A percentile compares a stretch with the other conserved stretches of the same genome.
Conservation (phyloP, 1,140 invertebrate genomes). For the Nylanderia fulva region DNA sequence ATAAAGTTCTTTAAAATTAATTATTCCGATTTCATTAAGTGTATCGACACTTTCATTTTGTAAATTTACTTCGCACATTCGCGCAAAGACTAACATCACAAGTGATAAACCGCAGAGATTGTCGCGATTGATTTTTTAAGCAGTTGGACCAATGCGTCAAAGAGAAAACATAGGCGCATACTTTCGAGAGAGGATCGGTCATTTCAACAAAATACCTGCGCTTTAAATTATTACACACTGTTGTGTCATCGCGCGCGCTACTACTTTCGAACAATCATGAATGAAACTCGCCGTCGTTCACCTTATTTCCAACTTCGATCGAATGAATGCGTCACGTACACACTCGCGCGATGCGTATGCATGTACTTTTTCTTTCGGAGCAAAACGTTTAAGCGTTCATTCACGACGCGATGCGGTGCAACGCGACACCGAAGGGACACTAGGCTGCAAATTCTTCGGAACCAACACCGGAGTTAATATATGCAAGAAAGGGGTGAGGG, state of each 20-base stretch:
- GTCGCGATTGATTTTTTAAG: constrained; percentile 2
- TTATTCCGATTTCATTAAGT: not conserved
- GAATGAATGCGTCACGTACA: not conserved
- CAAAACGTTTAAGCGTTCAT: not conserved
- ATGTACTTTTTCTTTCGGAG: not conserved
- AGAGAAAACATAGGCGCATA: not conserved
- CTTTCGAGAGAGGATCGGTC: not conserved
- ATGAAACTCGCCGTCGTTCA: constrained; percentile 23
- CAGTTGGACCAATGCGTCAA: not conserved
- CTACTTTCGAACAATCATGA: constrained; percentile 2
- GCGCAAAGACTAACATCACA: not conserved
- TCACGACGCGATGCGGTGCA: not conserved
- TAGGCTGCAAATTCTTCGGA: not conserved
- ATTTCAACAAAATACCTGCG: not conserved
- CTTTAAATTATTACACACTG: not conserved
- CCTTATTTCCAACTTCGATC: not conserved
- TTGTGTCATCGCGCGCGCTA: not conserved
- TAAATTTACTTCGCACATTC: not conserved
- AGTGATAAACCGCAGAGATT: not conserved
- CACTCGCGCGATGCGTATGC: not conserved
- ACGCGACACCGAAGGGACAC: not conserved
- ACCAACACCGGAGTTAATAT: not conserved
- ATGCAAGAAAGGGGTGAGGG: constrained; percentile 19
- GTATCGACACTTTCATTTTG: not conserved
- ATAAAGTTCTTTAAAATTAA: not conserved